Percentiles rank a stretch among this genome's conserved stretches.
Conservation (phyloP, 2,113 vertebrate genomes). For the Antennarius striatus region DNA sequence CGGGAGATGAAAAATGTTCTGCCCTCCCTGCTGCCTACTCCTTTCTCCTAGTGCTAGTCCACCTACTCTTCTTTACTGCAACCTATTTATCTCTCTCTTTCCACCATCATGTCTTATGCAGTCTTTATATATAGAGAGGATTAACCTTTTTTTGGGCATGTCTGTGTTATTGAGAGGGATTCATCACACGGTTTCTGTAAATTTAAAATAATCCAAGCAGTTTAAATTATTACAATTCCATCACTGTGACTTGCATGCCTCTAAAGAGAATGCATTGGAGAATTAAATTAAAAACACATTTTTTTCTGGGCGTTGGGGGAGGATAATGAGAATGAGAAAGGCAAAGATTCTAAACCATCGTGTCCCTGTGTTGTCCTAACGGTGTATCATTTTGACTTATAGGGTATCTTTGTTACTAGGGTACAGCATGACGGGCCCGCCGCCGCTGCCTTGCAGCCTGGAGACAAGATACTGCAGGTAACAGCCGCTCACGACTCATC, state of each 20-base stretch:
- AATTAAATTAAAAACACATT: slow-evolving; percentile 2
- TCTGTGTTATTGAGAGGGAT: slow-evolving; percentile 22
- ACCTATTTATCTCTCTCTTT: slow-evolving; percentile 33
- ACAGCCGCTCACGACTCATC: slow-evolving; percentile 37
- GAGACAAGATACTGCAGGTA: slow-evolving; percentile 99
- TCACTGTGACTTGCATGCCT: slow-evolving; percentile 36
- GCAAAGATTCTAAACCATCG: slow-evolving; percentile 86
- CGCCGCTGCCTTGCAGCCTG: slow-evolving; percentile 90
- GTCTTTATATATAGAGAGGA: slow-evolving; percentile 12
- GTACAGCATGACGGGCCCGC: slow-evolving; percentile 99
- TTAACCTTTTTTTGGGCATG: slow-evolving; percentile 24
- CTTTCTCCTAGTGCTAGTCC: slow-evolving; percentile 31
- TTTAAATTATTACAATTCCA: neutral
- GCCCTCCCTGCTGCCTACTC: slow-evolving; percentile 39
- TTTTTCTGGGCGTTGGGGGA: slow-evolving; percentile 25
- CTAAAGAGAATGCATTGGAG: slow-evolving; percentile 41
- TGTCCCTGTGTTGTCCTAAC: slow-evolving; percentile 92
- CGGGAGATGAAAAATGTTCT: slow-evolving; percentile 35
- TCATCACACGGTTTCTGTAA: slow-evolving; percentile 20
- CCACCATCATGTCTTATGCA: slow-evolving; percentile 13
- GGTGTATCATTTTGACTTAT: slow-evolving; percentile 99
- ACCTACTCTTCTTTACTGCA: slow-evolving; percentile 34
- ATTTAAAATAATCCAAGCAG: slow-evolving; percentile 3
- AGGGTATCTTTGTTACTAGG: slow-evolving; percentile 99
- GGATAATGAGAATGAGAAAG: slow-evolving; percentile 73